phyloP scores from a whole-genome alignment of 1,140 invertebrate species.

The Sitodiplosis mosellana region DNA sequence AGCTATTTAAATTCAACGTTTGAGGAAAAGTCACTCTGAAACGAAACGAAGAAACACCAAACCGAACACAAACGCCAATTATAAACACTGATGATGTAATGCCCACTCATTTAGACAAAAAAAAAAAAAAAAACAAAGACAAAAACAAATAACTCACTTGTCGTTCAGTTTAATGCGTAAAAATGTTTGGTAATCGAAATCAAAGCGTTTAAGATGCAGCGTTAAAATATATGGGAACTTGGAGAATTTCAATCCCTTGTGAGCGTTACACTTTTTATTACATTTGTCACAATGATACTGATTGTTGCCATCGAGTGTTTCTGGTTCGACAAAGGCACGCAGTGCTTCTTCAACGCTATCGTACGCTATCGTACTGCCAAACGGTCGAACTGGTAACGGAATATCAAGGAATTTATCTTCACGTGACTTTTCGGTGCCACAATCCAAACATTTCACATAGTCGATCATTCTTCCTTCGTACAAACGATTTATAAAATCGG shows the following conservation, averaged over 20 bases:
- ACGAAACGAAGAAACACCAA: slow-evolving; percentile 9
- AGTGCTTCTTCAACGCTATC: slow-evolving; percentile 74
- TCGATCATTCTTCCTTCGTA: slow-evolving; percentile 72
- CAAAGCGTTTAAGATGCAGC: slow-evolving; percentile 77
- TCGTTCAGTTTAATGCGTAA: slow-evolving; percentile 84
- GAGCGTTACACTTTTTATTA: slow-evolving; percentile 75
- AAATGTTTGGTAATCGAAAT: slow-evolving; percentile 75
- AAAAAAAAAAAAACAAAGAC: too few relatives aligned
- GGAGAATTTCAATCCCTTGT: slow-evolving; percentile 79
- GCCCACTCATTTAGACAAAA: neutral
- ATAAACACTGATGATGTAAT: neutral
- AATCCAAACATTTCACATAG: slow-evolving; percentile 82
- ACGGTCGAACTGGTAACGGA: slow-evolving; percentile 69
- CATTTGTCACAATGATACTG: slow-evolving; percentile 83
- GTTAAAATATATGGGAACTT: slow-evolving; percentile 79
- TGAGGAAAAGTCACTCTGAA: slow-evolving; percentile 70
- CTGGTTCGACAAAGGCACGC: slow-evolving; percentile 68
- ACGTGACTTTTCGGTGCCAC: slow-evolving; percentile 63
- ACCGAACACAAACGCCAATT: neutral
- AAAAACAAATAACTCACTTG: slow-evolving; percentile 37
- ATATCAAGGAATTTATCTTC: slow-evolving; percentile 80
- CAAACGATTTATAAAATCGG: slow-evolving; percentile 58
- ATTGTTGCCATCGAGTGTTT: slow-evolving; percentile 70
- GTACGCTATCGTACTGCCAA: slow-evolving; percentile 59
- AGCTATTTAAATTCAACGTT: slow-evolving; percentile 60